Conservation (phyloP, 2,888 invertebrate genomes). For the Noctua pronuba region DNA sequence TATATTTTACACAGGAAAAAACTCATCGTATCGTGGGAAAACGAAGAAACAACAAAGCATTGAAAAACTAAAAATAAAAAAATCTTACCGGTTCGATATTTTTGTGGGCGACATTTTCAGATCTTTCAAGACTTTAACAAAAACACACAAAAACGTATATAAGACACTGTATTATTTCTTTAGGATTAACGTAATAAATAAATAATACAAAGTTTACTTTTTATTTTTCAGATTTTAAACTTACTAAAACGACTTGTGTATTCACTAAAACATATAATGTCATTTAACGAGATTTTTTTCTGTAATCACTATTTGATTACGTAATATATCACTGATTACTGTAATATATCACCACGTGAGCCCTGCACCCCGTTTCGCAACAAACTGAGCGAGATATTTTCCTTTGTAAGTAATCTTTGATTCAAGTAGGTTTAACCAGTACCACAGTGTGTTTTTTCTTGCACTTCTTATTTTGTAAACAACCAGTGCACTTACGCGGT, state of each 20-base stretch:
- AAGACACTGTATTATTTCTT: neutral
- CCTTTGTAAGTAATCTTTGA: too few relatives aligned
- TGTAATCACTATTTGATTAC: neutral
- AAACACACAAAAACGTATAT: neutral
- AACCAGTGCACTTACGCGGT: neutral
- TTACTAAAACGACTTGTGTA: neutral
- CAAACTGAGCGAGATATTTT: neutral
- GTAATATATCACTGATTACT: neutral
- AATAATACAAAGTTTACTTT: neutral
- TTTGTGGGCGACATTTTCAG: conserved; percentile 19
- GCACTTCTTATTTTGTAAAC: neutral
- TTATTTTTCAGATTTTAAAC: neutral
- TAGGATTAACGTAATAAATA: neutral
- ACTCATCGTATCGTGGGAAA: neutral
- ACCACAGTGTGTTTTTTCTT: neutral
- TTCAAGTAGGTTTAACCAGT: too few relatives aligned
- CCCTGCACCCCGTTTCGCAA: neutral
- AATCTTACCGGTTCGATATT: conserved; percentile 17
- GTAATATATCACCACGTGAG: neutral
- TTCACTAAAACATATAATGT: neutral
- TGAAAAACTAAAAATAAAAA: neutral
- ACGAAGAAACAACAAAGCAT: neutral
- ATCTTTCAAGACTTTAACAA: neutral
- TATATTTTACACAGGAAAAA: neutral
- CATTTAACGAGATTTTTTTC: neutral